Evolutionary conservation across 2,888 invertebrate genomes (phyloP), one percentile per base, ranked within the genome.

Genomic region (Bimastos eiseni): DNA sequence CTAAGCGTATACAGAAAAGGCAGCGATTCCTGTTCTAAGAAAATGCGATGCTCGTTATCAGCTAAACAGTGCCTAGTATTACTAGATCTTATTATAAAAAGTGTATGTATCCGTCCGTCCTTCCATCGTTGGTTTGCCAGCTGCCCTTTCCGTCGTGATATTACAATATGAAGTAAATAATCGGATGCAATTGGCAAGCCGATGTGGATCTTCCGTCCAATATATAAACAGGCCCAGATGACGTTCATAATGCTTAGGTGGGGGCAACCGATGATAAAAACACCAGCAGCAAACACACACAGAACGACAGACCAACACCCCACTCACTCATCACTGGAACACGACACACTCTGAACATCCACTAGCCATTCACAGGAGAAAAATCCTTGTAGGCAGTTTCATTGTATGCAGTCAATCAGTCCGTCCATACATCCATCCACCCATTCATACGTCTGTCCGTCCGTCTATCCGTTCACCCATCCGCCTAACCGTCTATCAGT

Each of bases 241-340:
- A n/a, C 70, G n/a, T n/a, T 70, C 70, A n/a, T n/a, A 70, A 70
- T 70, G 70, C 70, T 70, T 70, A 70, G 70, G n/a, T n/a, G 30
- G 49, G 30, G 30, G 1, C 70, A 70, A 30, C 30, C 70, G n/a
- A 24, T 2, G 15, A 44, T 2, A 44, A 4, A 55, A 5, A 55
- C 24, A 55, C 21, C 30, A 3, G 19, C 44, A 19, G 24, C 55
- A 30, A 24, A 13, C 55, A 55, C 44, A 44, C 44, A 44, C 15
- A 15, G 19, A 55, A 55, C 55, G 30, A 55, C 44, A 11, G 19
- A 19, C 44, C 6, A 11, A 44, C 44, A 24, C 70, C 30, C 1
- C 19, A 49, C 11, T 8, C 70, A 70, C 70, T 70, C n/a, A 8
- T 1, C 11, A 13, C n/a, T n/a, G 70, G 0, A 70, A 70, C n/a